Evolutionary conservation across 30 jellyfish, hydroid and myxozoan species (phyloP).

Genomic region (Rhopilema esculentum): DNA sequence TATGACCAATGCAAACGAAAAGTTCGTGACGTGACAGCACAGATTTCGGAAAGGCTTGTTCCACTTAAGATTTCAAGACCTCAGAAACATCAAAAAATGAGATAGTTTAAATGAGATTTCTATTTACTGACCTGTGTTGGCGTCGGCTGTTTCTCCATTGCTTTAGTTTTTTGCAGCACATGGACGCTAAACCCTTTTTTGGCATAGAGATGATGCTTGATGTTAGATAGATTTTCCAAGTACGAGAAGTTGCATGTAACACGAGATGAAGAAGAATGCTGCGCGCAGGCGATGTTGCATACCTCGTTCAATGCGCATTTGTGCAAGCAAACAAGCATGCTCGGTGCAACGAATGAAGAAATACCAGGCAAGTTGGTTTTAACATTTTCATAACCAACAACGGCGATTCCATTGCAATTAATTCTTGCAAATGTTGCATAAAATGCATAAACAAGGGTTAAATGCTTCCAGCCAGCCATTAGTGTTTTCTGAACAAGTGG

Average conservation of each 20-base stretch:
- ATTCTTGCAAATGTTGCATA: neutral
- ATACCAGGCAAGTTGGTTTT: neutral
- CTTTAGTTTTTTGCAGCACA: neutral
- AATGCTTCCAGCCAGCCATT: neutral
- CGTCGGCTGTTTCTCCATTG: neutral
- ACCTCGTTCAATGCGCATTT: neutral
- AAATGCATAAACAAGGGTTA: neutral
- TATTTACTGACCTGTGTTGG: neutral
- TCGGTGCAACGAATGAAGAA: neutral
- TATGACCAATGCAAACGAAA: too few species aligned
- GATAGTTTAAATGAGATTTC: too few species aligned
- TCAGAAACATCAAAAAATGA: too few species aligned
- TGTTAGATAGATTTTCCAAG: neutral
- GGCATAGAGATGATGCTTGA: neutral
- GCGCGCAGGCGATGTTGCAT: conserved; percentile 13
- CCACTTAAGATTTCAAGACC: too few species aligned
- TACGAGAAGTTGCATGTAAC: neutral
- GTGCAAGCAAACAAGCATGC: conserved; percentile 10
- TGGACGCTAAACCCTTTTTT: neutral
- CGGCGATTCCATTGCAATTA: neutral
- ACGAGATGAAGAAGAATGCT: neutral
- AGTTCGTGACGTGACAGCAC: too few species aligned
- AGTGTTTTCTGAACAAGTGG: neutral
- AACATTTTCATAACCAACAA: neutral
- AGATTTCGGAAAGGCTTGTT: too few species aligned